Base-by-base conservation (phyloP, 2,113 vertebrate species). In the Abramis brama region DNA sequence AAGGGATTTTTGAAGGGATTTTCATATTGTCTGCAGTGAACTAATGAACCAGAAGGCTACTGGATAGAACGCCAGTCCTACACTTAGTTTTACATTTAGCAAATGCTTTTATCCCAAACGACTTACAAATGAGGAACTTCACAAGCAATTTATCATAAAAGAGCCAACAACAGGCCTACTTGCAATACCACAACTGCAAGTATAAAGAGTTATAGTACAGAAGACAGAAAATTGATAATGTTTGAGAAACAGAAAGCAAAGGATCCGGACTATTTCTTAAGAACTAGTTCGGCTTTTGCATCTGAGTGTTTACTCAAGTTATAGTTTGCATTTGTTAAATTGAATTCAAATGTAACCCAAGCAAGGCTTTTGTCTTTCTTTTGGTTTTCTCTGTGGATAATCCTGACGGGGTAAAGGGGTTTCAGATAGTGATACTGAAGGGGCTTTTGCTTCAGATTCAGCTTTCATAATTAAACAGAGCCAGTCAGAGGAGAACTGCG, bases 141-240 rank as follows among this genome's bases (percentile, higher is more conserved):
- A 75, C 45, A 75, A 50, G 73, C 43, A 50, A 75, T 75, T 47
- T 75, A 75, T 75, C 73, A 75, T 50, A 27, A 75, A 75, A 75
- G 73, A 50, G n/a, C 12, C 73, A 74, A 4, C 39, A 75, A 68
- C 55, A 57, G 7, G 55, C 55, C 19, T 15, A 75, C 5, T 4
- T 50, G 43, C 71, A 74, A 25, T 47, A 43, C 13, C 12, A n/a
- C 13, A 47, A 50, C 0, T 75, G 13, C 73, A 50, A 75, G 73
- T 75, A 75, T 27, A 50, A 50, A 50, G 73, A 17, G n/a, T 75
- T 25, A 21, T 36, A 21, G 33, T 39, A 70, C 11, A 25, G 43
- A 45, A n/a, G 39, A 25, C 71, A 47, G 1, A 23, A 25, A 74
- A 74, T 6, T 73, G 70, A n/a, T 45, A 50, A 17, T 47, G 25